phyloP scores from a whole-genome alignment of 2,113 vertebrate species.

The Thamnophis sirtalis region DNA sequence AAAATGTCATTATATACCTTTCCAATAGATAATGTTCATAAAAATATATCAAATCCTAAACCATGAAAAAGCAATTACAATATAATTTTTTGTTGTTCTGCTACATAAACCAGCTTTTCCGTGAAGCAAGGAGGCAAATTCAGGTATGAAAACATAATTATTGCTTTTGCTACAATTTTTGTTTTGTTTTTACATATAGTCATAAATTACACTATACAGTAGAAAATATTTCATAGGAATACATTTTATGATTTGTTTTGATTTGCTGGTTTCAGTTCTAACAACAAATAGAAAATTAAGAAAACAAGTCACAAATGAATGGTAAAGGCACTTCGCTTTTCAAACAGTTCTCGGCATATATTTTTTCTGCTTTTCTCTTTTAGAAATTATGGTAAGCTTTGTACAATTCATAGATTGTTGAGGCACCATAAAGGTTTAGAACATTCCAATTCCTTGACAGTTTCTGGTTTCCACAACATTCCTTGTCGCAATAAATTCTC shows the following conservation, averaged over 20 bases:
- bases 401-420: constrained; percentile 60
- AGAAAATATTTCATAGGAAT: constrained; percentile 81
- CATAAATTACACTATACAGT: constrained; percentile 96
- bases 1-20: constrained; percentile 61
- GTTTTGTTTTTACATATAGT: constrained; percentile 86
- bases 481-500: constrained; percentile 58
- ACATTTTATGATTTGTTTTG: constrained; percentile 79
- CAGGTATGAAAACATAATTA: constrained; percentile 91
- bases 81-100: constrained; percentile 54
- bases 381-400: constrained; percentile 49
- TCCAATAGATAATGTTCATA: constrained; percentile 54
- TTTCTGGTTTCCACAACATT: constrained; percentile 59
- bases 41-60: constrained; percentile 58
- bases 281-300: constrained; percentile 83
- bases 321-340: constrained; percentile 85
- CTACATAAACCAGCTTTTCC: constrained; percentile 63
- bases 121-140: constrained; percentile 83
- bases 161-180: constrained; percentile 83
- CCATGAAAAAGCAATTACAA: constrained; percentile 58
- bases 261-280: constrained; percentile 81
- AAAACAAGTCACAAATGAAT: constrained; percentile 76
- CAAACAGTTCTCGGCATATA: constrained; percentile 47
- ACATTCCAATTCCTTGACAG: constrained; percentile 52
- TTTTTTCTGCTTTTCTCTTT: constrained; percentile 34
- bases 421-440: constrained; percentile 76